A percentile compares a stretch with the other conserved stretches of the same genome.
These are phyloP conservation scores for Aromia moschata DNA, from an alignment of 2,888 invertebrate species.

Conservation along the genomic window DNA sequence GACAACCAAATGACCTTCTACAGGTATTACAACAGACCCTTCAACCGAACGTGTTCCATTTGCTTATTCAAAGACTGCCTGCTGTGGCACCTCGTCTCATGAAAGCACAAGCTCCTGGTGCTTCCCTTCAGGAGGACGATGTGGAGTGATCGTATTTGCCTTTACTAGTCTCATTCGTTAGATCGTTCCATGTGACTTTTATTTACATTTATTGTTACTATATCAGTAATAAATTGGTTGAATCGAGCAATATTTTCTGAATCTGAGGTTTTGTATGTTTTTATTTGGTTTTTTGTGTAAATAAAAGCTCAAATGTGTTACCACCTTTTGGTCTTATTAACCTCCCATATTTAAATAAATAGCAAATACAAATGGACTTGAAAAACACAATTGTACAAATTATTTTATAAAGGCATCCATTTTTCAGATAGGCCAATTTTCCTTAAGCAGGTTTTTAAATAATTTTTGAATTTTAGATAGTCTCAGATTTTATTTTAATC, in stretches of 20 bases:
- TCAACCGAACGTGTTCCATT: conserved; percentile 93
- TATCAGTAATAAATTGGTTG: conserved; percentile 45
- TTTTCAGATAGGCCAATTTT: too few relatives aligned
- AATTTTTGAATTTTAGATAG: too few relatives aligned
- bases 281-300: conserved; percentile 34
- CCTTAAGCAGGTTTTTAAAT: too few relatives aligned
- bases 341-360: too few relatives aligned
- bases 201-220: conserved; percentile 33
- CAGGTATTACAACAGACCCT: conserved; percentile 91
- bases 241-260: conserved; percentile 43
- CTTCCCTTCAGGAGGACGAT: conserved; percentile 59
- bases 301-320: conserved; percentile 22
- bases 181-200: conserved; percentile 41
- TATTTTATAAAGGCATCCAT: too few relatives aligned
- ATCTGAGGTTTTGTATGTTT: conserved; percentile 45
- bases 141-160: conserved; percentile 55
- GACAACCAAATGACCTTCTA: conserved; percentile 90
- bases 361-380: too few relatives aligned
- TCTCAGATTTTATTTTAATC: too few relatives aligned
- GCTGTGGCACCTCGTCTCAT: conserved; percentile 64
- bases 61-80: conserved; percentile 85
- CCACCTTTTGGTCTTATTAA: too few relatives aligned
- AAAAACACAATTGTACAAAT: too few relatives aligned
- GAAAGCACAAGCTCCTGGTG: conserved; percentile 51
- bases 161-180: conserved; percentile 48